Percentiles rank a stretch among this genome's conserved stretches.
Evolutionary conservation across 2,797 vertebrate species (phyloP).

Genomic region (Acipenser ruthenus): DNA sequence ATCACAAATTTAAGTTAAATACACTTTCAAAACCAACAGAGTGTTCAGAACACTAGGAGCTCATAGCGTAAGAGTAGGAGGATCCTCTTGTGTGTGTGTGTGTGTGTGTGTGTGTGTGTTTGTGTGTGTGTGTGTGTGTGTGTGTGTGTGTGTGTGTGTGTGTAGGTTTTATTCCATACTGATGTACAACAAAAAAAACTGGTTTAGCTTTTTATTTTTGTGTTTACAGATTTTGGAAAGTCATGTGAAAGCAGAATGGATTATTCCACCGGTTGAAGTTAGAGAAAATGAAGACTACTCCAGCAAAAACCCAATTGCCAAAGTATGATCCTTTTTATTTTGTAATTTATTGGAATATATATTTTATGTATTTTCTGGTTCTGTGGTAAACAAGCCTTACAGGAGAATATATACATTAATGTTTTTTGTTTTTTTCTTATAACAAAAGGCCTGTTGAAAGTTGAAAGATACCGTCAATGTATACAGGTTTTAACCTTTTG

Average conservation of each 20-base stretch:
- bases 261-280: slow-evolving; percentile 63
- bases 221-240: slow-evolving; percentile 36
- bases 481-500: no score
- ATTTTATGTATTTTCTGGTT: no score
- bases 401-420: no score
- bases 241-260: slow-evolving; percentile 60
- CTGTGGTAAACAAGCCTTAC: no score
- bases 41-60: no score
- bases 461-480: no score
- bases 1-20: no score
- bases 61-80: no score
- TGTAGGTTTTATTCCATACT: background rate
- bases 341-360: background rate
- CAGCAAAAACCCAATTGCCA: slow-evolving; percentile 56
- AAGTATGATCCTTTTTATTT: slow-evolving; percentile 52
- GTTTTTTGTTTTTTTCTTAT: no score
- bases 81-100: background rate
- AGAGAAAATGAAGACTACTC: slow-evolving; percentile 74
- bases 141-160: slow-evolving; percentile 2
- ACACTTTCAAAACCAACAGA: no score
- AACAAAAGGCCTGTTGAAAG: no score
- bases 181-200: no score
- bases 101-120: slow-evolving; percentile 5
- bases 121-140: slow-evolving; percentile 1
- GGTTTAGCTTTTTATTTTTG: slow-evolving; percentile 2